Evolutionary conservation across 2,797 vertebrate genomes (phyloP).

Genomic region (Okamejei kenojei): DNA sequence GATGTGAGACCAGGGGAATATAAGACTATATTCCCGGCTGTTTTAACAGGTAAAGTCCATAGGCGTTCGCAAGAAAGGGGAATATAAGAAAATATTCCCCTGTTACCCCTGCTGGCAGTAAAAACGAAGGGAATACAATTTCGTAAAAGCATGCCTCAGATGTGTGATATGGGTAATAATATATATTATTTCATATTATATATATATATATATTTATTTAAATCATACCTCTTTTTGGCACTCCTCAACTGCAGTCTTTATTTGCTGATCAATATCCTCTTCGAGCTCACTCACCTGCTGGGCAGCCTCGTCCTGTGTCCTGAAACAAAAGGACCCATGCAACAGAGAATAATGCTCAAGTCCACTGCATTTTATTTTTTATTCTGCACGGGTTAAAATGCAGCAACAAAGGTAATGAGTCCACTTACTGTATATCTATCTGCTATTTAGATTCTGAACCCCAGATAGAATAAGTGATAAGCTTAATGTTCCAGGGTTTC

Average conservation of each 20-base stretch:
- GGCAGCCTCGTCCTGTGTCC: constrained; percentile 87
- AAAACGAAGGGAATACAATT: too few relatives aligned
- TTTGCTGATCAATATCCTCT: constrained; percentile 95
- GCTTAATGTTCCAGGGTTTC: too few relatives aligned
- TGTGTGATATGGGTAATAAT: too few relatives aligned
- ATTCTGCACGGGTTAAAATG: not conserved
- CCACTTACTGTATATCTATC: not conserved
- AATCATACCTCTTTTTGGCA: constrained; percentile 71
- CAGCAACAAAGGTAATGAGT: not conserved
- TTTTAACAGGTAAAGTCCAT: too few relatives aligned
- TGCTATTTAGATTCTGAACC: not conserved
- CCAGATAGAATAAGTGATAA: too few relatives aligned
- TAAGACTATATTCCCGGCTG: too few relatives aligned
- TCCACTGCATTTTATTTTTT: not conserved
- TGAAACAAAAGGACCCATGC: constrained; percentile 46
- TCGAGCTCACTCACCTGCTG: constrained; percentile 89
- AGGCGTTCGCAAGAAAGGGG: too few relatives aligned
- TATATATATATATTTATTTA: not conserved
- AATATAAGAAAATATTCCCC: too few relatives aligned
- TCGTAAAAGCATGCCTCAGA: too few relatives aligned
- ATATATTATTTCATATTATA: too few relatives aligned
- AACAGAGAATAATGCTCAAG: not conserved
- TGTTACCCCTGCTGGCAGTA: too few relatives aligned
- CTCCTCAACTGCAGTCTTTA: constrained; percentile 74
- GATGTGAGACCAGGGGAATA: too few relatives aligned